phyloP scores from a whole-genome alignment of 2,113 vertebrate genomes.

The Heterotilapia buettikoferi region DNA sequence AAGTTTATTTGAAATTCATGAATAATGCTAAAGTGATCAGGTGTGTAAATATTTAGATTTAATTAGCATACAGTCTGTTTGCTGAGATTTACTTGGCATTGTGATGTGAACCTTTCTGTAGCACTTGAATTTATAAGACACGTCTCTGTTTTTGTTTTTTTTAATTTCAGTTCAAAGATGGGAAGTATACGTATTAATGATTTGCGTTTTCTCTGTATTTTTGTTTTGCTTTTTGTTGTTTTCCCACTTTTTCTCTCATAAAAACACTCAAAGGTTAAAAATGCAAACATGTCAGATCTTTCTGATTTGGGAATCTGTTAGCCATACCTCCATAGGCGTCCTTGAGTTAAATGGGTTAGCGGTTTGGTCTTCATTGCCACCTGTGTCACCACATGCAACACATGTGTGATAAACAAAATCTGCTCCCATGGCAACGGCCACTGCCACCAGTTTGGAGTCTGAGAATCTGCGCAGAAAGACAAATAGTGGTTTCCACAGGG shows the following conservation, averaged over 20 bases:
- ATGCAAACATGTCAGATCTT: not conserved
- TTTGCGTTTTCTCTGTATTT: not conserved
- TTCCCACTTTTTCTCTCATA: not conserved
- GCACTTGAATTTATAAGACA: not conserved
- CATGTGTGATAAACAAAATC: constrained; percentile 14
- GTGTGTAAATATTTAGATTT: not conserved
- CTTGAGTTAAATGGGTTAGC: constrained; percentile 11
- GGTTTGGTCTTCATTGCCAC: constrained; percentile 43
- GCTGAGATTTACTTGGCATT: not conserved
- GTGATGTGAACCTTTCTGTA: not conserved
- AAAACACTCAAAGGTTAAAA: not conserved
- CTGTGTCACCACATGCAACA: constrained; percentile 1
- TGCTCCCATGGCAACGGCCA: constrained; percentile 10
- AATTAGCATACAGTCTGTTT: not conserved
- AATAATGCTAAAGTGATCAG: not conserved
- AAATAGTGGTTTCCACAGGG: constrained; percentile 56
- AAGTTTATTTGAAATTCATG: not conserved
- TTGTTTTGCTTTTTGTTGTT: not conserved
- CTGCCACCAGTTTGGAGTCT: constrained; percentile 38
- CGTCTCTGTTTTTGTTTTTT: not conserved
- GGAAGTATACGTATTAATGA: not conserved
- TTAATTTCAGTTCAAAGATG: not conserved
- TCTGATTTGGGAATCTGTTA: not conserved
- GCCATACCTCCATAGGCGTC: not conserved
- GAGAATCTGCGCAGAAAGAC: constrained; percentile 48